phyloP scores from a whole-genome alignment of 1,140 invertebrate species.

The Aphis gossypii region DNA sequence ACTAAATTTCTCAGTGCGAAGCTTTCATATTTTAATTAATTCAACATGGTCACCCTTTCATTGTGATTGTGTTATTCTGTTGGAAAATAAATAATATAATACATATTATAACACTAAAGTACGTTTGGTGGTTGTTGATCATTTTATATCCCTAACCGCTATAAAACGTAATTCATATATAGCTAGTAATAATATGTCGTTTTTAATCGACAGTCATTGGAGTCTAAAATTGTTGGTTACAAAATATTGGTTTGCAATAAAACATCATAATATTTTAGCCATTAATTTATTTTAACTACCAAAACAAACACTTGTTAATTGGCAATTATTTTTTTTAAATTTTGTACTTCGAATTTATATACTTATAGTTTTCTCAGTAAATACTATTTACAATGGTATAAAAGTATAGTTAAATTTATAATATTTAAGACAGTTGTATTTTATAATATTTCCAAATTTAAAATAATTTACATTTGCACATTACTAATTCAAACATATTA shows the following conservation, averaged over 20 bases:
- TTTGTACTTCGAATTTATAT: not conserved
- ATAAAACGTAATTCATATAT: not conserved
- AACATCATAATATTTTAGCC: not conserved
- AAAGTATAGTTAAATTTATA: not conserved
- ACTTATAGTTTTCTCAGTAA: not conserved
- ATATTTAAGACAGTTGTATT: not conserved
- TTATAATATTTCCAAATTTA: not conserved
- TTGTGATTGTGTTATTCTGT: not conserved
- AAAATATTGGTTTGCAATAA: not conserved
- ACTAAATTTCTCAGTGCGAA: not conserved
- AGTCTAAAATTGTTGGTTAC: not conserved
- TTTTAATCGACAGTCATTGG: not conserved
- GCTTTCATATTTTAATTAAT: conserved; percentile 18
- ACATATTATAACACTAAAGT: not conserved
- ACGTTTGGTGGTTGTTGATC: not conserved
- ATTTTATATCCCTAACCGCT: not conserved
- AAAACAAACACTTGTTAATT: not conserved
- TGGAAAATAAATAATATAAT: not conserved
- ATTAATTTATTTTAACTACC: not conserved
- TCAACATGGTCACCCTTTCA: not conserved
- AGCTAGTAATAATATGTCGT: not conserved
- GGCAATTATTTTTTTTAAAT: not conserved
- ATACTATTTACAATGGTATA: not conserved
- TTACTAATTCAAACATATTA: not conserved
- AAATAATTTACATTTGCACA: not conserved